Evolutionary conservation across 2,113 vertebrate genomes (phyloP).

Genomic region (Lasiurus cinereus): DNA sequence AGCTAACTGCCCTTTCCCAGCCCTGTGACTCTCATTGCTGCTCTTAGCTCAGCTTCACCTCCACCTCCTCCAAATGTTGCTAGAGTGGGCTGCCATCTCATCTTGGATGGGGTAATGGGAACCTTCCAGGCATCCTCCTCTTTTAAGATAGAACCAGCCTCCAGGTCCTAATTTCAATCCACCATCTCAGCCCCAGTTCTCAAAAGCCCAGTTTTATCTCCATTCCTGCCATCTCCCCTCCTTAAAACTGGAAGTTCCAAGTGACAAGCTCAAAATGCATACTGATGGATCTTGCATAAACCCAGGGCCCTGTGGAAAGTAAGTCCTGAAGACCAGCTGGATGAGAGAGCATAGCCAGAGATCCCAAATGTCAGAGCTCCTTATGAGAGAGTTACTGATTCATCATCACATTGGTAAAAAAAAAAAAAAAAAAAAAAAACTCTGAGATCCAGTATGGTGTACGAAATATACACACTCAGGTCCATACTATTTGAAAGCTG

Average conservation of each 20-base stretch:
- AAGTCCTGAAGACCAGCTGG: not conserved
- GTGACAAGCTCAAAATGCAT: not conserved
- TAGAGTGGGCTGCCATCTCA: not conserved
- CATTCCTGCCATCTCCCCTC: too few species aligned
- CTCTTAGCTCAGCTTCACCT: too few species aligned
- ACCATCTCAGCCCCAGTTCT: not conserved
- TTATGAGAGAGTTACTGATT: not conserved
- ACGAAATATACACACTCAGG: not conserved
- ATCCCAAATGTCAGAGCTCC: not conserved
- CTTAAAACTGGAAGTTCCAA: slow-evolving; percentile 17
- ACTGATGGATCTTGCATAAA: not conserved
- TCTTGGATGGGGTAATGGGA: not conserved
- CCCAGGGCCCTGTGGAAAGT: not conserved
- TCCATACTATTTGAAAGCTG: not conserved
- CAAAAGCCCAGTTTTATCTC: not conserved
- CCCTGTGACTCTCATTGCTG: not conserved
- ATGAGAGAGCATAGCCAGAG: not conserved
- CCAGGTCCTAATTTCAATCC: not conserved
- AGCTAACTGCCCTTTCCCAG: not conserved
- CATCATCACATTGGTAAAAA: not conserved
- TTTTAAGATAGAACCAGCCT: not conserved
- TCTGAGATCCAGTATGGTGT: not conserved
- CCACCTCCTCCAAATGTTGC: not conserved
- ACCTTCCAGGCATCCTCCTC: not conserved
- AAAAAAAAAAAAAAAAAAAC: not conserved